Evolutionary conservation across 2,797 vertebrate species (phyloP), one percentile per base, ranked within the genome.

Genomic region (Pangasius larnaudii): DNA sequence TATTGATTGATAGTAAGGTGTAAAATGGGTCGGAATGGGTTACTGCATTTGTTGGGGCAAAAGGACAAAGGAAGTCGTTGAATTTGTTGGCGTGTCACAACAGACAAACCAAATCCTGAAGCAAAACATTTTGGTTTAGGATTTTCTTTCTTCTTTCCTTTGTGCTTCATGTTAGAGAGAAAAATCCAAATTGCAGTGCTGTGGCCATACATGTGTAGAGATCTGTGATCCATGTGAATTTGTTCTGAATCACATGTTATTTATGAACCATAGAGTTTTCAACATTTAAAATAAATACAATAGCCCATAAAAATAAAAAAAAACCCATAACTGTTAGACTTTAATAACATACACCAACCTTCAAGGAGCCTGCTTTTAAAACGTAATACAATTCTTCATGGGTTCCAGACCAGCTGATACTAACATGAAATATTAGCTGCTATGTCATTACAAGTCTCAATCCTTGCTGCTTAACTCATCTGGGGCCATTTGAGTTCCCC

Each of bases 281-380:
- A 42, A 6, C 33, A 80, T 80, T 39, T 59, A 7, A 59, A 81
- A 81, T 81, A 42, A 61, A 61, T 81, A 59, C 27, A 75, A 27
- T 27, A 75, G 22, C 36, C 10, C 4, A 49, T 75, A 75, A 49
- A 79, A 53, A 9, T 49, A 10, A 9, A 30, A 77, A 53, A 49
- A 77, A 9, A 77, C 14, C 27, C 9, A 30, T 19, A 77, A 33
- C 18, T 71, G 10, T 75, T 74, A 46, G 42, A 77, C 49, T 49
- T 16, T 27, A 75, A 5, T n/a, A 75, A 36, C 18, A 39, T 53
- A 30, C 14, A 22, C 30, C 8, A 79, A 59, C 0, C 18, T 80
- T 59, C 33, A 59, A 39, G 0, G 19, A 10, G 49, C 18, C 8
- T 33, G 51, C n/a, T 33, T 56, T 80, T 6, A 51, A 75, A 53